Conservation (phyloP, 2,113 vertebrate genomes). For the Parus major region DNA sequence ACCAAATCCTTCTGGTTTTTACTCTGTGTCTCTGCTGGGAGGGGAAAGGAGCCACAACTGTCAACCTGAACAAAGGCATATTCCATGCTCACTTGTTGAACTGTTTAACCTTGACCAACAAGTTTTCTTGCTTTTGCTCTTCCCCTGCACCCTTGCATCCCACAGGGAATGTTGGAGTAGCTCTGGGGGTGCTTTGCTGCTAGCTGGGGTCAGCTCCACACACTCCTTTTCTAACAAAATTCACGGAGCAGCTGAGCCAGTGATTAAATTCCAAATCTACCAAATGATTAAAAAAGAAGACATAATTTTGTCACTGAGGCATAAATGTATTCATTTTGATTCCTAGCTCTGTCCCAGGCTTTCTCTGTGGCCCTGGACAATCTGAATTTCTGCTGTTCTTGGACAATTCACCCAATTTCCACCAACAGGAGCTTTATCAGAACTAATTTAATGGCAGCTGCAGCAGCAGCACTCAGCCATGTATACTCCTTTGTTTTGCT, state of each 20-base stretch:
- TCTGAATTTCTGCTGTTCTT: neutral
- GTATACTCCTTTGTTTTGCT: neutral
- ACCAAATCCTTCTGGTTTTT: neutral
- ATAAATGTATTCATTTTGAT: neutral
- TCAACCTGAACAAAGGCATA: neutral
- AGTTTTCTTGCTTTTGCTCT: neutral
- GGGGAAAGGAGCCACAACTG: neutral
- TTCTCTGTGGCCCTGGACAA: neutral
- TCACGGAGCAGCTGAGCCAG: neutral
- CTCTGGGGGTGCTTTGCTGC: accelerated
- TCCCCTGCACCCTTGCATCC: neutral
- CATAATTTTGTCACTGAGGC: neutral
- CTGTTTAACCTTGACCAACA: neutral
- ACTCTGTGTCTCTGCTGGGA: neutral
- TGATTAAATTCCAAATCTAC: neutral
- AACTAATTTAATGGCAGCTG: neutral
- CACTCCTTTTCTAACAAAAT: neutral
- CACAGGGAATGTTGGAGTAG: neutral
- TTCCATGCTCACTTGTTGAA: neutral
- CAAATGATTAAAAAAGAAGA: neutral
- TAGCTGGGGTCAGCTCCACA: neutral
- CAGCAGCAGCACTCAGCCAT: neutral
- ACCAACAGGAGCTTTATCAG: neutral
- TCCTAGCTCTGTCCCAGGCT: neutral
- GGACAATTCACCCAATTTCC: neutral